Evolutionary conservation across 92 coral and sea anemone genomes (phyloP), one percentile per base, ranked within the genome.

Genomic region (Porites divaricata): DNA sequence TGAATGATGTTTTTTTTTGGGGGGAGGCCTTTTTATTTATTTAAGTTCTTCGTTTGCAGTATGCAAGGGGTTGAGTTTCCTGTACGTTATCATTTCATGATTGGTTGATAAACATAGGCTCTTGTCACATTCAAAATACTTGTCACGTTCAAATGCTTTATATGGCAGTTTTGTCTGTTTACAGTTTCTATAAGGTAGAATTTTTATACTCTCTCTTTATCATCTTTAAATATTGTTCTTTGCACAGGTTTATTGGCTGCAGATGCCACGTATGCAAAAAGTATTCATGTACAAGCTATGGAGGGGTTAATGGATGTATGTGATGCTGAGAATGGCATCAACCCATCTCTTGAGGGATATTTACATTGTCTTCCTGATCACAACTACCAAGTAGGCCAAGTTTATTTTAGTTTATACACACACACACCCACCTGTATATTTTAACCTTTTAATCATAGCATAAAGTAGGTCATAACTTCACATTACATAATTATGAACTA

Each of bases 281-380:
- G 76, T 71, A 4, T 35, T 12, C 53, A 71, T 14, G 41, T 71
- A n/a, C 12, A 71, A 21, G 53, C 24, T 24, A 71, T 71, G 5
- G 35, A 71, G 41, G 76, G 45, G 4, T 71, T 71, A 35, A 71
- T 71, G 76, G 76, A 71, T 24, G 57, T 71, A 20, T 48, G 49
- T 71, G 76, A 71, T 71, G 52, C 54, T 28, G 76, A 71, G 6
- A 71, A 71, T 71, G 76, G 58, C 76, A 71, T 71, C 35, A 71
- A 56, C 76, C 57, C 76, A 8, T 48, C 16, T 16, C 76, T 71
- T 71, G 20, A 9, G 15, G 17, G 76, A 41, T 35, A 25, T 56
- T 50, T 21, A 0, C 57, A 71, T 71, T 35, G 21, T 9, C 23
- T 49, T 45, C 74, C 26, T 70, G 74, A 70, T 71, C 53, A 74